Percentiles rank a stretch among this genome's conserved stretches.
These are phyloP conservation scores for Hirudinaria manillensis DNA, from an alignment of 2,888 invertebrate genomes.

Conservation along the genomic window DNA sequence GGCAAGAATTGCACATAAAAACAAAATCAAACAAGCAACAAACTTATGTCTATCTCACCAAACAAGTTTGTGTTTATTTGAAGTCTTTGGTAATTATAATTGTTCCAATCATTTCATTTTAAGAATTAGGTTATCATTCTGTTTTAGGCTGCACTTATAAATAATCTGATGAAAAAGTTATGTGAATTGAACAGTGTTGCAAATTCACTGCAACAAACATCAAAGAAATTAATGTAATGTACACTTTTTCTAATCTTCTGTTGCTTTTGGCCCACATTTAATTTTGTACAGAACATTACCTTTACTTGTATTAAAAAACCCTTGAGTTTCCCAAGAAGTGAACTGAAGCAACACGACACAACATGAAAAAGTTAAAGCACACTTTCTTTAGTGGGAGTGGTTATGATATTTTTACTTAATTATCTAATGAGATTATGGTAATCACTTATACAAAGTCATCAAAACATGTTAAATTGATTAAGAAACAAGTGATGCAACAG, in stretches of 20 bases:
- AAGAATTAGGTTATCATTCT: background rate
- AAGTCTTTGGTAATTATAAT: background rate
- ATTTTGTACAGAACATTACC: no score
- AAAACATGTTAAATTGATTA: no score
- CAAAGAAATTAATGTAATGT: background rate
- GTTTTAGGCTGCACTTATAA: conserved; percentile 33
- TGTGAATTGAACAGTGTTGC: conserved; percentile 14
- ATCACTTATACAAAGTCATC: no score
- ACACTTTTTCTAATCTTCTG: background rate
- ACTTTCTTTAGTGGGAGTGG: no score
- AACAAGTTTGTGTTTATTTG: conserved; percentile 35
- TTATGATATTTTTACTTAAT: no score
- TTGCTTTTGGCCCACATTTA: no score
- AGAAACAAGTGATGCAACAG: no score
- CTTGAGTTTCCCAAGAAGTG: no score
- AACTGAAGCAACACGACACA: no score
- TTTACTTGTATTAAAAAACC: no score
- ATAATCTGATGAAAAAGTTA: conserved; percentile 37
- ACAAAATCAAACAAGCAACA: conserved; percentile 31
- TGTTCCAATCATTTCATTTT: background rate
- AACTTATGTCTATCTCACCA: conserved; percentile 35
- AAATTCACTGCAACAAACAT: background rate
- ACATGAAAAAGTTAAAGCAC: no score
- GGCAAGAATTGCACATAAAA: conserved; percentile 41
- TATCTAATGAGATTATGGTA: no score